phyloP scores from a whole-genome alignment of 2,888 invertebrate genomes.

The Eupithecia inturbata region DNA sequence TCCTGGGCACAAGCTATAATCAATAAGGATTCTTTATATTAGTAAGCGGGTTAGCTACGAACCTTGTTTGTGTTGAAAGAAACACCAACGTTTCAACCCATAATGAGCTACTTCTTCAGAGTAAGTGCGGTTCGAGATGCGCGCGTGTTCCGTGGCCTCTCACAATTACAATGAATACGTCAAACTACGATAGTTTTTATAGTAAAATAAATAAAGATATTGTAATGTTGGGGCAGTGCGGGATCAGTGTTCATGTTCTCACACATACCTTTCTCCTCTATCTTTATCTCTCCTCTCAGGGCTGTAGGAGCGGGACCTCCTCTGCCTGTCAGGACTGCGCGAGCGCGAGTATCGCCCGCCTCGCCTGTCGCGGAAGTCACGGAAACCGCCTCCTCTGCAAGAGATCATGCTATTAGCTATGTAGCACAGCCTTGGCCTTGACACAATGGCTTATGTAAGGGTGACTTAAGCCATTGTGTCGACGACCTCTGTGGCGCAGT shows the following conservation, averaged over 20 bases:
- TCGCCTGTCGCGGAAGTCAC: conserved; percentile 88
- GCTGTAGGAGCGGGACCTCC: conserved; percentile 79
- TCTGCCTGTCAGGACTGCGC: conserved; percentile 80
- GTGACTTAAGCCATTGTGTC: neutral
- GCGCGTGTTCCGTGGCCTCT: too few species aligned
- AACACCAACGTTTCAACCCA: too few species aligned
- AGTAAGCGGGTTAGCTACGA: too few species aligned
- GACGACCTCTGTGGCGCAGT: neutral
- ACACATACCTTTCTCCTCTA: conserved; percentile 75
- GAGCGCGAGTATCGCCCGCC: conserved; percentile 85
- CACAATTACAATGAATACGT: neutral
- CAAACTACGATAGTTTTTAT: neutral
- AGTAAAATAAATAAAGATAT: neutral
- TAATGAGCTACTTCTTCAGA: too few species aligned
- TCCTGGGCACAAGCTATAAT: too few species aligned
- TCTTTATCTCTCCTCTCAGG: conserved; percentile 79
- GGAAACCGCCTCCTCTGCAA: conserved; percentile 73
- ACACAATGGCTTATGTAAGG: too few species aligned
- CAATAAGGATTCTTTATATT: too few species aligned
- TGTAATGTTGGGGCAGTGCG: neutral
- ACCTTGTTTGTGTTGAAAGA: too few species aligned
- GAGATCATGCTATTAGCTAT: neutral
- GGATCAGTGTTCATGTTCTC: neutral
- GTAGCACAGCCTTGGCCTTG: neutral
- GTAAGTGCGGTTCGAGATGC: too few species aligned